Base-by-base conservation (phyloP, 2,888 invertebrate species). In the Ectobius pallidus region DNA sequence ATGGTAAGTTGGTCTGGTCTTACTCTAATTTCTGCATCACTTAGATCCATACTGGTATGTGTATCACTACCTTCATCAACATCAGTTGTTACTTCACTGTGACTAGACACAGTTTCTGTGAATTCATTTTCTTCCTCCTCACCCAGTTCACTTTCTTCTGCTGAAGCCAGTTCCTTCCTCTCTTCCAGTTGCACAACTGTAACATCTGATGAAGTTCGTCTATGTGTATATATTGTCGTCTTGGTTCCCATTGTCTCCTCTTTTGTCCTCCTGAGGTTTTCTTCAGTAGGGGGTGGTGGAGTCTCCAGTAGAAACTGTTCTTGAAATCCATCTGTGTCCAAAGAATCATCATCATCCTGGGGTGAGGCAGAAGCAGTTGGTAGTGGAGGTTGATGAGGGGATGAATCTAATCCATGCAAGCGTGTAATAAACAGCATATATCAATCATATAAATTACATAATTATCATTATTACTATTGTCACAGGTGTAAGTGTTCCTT, bases 301-400 rank as follows among this genome's bases (percentile, higher is more conserved):
- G 85, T 85, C 79, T 85, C 85, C 79, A 85, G 78, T 65, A 84
- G 81, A 78, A 81, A 84, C 76, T 84, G 83, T 77, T 85, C 85
- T 84, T 83, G 84, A 79, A 85, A 86, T 78, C 85, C 86, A 79
- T 86, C 86, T 63, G 85, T 85, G 78, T 86, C 86, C 83, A 86
- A 81, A 67, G 85, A 86, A 78, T 86, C 86, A 79, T 86, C 86
- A 81, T 86, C 86, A 78, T 86, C 86, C 80, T 85, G 85, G 73
- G 86, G 85, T 75, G 86, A 85, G 77, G 84, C 85, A 78, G 83
- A 83, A 77, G 82, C 80, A 81, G 81, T 81, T 78, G 78, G 70
- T 49, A 62, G 46, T 27, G 20, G 52, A 30, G 25, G 68, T 61
- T 30, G 69, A 25, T 63, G 44, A 39, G 69, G 68, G 42, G 73